Conservation (phyloP, 2,113 vertebrate genomes). For the Pycnonotus jocosus region DNA sequence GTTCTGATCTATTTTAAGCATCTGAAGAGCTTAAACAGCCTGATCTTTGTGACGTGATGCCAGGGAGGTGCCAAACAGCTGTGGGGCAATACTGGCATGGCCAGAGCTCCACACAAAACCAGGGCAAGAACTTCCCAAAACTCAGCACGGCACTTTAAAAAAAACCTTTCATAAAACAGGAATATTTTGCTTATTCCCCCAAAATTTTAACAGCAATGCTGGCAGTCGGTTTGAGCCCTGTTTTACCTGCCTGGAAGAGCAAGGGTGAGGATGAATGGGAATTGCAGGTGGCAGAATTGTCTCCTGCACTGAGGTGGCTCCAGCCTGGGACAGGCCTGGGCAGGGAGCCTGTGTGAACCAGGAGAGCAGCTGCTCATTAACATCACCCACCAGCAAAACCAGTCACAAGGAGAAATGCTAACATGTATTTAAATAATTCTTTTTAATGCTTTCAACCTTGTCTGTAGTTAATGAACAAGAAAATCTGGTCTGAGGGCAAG, state of each 20-base stretch:
- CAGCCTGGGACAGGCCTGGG: not conserved
- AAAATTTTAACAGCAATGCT: fast-evolving
- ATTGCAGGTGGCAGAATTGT: not conserved
- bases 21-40: not conserved
- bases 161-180: not conserved
- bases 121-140: not conserved
- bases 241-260: not conserved
- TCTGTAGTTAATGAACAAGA: conserved; percentile 56
- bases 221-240: not conserved
- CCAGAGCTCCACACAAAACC: not conserved
- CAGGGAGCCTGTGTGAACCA: conserved; percentile 1
- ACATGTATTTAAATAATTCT: conserved; percentile 46
- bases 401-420: conserved; percentile 23
- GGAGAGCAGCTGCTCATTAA: conserved; percentile 1
- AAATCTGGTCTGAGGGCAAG: conserved; percentile 48
- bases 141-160: not conserved
- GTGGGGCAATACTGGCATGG: not conserved
- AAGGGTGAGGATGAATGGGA: not conserved
- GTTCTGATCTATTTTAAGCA: not conserved
- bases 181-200: fast-evolving
- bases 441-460: conserved; percentile 40
- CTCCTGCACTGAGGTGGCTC: not conserved
- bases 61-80: not conserved
- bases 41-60: not conserved
- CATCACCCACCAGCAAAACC: not conserved